Evolutionary conservation across 1,140 invertebrate genomes (phyloP).

Genomic region (Ladona fulva): DNA sequence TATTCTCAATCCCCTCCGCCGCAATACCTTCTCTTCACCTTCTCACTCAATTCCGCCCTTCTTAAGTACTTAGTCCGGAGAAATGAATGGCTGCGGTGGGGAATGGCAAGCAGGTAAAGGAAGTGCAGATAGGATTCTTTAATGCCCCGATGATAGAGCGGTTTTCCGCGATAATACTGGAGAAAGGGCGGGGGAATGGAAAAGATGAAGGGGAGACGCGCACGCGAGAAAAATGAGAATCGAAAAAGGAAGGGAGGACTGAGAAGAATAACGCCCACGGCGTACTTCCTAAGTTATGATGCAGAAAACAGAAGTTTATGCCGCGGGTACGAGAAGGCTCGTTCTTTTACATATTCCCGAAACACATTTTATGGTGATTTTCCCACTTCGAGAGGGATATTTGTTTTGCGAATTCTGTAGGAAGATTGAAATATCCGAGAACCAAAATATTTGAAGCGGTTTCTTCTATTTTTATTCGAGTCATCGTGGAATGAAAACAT

Average conservation of each 20-base stretch:
- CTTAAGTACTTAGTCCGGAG: neutral
- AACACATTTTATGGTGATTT: no score
- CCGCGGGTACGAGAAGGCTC: no score
- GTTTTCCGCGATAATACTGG: neutral
- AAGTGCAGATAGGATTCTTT: neutral
- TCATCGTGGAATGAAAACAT: no score
- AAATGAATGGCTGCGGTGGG: neutral
- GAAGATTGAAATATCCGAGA: no score
- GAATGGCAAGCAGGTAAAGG: neutral
- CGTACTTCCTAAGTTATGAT: no score
- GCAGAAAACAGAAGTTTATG: no score
- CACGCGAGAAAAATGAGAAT: neutral
- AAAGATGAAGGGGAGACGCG: neutral
- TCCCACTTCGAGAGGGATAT: no score
- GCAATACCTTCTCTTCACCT: neutral
- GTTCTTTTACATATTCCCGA: no score
- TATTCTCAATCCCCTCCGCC: neutral
- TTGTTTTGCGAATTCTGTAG: no score
- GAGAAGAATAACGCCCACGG: neutral
- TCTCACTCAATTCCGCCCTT: neutral
- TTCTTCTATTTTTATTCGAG: no score
- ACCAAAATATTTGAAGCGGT: no score
- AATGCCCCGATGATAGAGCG: conserved; percentile 3
- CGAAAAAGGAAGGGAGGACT: neutral
- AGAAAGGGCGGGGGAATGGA: neutral